Percentiles rank a stretch among this genome's conserved stretches.
Evolutionary conservation across 2,888 invertebrate species (phyloP).

Genomic region (Dione juno): DNA sequence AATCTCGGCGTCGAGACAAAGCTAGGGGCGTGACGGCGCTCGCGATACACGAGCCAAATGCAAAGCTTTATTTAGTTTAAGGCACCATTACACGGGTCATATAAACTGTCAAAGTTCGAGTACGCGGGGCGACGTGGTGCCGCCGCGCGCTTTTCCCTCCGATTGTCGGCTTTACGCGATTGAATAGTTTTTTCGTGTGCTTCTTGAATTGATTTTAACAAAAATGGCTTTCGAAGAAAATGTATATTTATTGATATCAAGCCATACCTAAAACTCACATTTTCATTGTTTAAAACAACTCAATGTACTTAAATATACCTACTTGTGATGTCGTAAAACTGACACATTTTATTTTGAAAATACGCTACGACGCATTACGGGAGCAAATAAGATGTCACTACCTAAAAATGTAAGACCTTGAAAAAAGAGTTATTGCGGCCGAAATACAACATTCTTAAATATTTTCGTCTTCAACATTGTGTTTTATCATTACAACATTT

Average conservation of each 20-base stretch:
- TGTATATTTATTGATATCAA: no score
- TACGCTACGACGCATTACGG: background rate
- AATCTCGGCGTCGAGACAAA: slow-evolving; percentile 70
- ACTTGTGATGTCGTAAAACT: background rate
- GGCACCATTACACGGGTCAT: slow-evolving; percentile 82
- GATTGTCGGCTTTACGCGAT: slow-evolving; percentile 57
- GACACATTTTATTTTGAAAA: background rate
- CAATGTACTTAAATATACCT: background rate
- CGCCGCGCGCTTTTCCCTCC: slow-evolving; percentile 52
- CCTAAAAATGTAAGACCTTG: slow-evolving; percentile 61
- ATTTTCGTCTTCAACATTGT: no score
- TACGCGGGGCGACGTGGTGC: slow-evolving; percentile 60
- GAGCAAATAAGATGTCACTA: slow-evolving; percentile 68
- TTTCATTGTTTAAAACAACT: background rate
- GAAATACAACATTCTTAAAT: slow-evolving; percentile 51
- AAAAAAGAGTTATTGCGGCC: slow-evolving; percentile 60
- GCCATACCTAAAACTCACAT: background rate
- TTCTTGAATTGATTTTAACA: background rate
- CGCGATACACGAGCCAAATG: slow-evolving; percentile 72
- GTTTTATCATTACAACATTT: no score
- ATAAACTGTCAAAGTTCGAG: slow-evolving; percentile 81
- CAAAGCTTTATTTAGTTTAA: slow-evolving; percentile 81
- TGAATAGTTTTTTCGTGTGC: slow-evolving; percentile 59
- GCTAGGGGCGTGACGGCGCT: slow-evolving; percentile 62
- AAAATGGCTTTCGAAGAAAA: background rate